Conservation (phyloP, 2,113 vertebrate species). For the Abramis brama region DNA sequence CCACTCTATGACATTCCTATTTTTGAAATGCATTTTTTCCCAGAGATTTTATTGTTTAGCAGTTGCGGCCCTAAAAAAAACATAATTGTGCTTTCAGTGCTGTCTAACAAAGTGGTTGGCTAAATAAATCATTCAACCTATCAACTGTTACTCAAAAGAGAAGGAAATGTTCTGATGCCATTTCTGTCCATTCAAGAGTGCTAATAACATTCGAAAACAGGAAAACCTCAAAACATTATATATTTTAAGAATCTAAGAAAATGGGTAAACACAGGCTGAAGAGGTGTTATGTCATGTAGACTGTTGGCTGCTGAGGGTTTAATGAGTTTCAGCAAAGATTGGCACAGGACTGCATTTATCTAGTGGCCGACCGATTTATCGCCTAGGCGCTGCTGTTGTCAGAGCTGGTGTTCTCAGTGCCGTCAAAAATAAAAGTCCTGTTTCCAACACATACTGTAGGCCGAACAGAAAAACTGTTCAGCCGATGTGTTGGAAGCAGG, state of each 20-base stretch:
- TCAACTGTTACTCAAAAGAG: background rate
- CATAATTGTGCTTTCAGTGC: background rate
- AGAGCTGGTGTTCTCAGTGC: too few species aligned
- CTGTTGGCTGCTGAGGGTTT: background rate
- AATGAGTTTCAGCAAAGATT: background rate
- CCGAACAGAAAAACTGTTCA: too few species aligned
- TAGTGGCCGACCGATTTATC: too few species aligned
- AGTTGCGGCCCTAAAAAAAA: background rate
- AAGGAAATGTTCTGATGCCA: background rate
- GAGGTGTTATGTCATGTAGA: background rate
- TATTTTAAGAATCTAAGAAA: background rate
- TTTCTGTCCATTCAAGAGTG: background rate
- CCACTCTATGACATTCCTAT: background rate
- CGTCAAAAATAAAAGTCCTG: too few species aligned
- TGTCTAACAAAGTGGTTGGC: background rate
- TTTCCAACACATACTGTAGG: too few species aligned
- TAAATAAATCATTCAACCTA: background rate
- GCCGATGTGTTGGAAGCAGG: too few species aligned
- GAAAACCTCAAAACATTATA: background rate
- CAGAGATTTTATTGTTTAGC: background rate
- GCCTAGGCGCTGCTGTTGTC: too few species aligned
- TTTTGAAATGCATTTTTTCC: background rate
- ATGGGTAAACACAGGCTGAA: background rate
- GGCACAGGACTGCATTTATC: background rate
- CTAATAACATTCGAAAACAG: background rate